Evolutionary conservation across 2,113 vertebrate species (phyloP).

Genomic region (Mesocricetus auratus): DNA sequence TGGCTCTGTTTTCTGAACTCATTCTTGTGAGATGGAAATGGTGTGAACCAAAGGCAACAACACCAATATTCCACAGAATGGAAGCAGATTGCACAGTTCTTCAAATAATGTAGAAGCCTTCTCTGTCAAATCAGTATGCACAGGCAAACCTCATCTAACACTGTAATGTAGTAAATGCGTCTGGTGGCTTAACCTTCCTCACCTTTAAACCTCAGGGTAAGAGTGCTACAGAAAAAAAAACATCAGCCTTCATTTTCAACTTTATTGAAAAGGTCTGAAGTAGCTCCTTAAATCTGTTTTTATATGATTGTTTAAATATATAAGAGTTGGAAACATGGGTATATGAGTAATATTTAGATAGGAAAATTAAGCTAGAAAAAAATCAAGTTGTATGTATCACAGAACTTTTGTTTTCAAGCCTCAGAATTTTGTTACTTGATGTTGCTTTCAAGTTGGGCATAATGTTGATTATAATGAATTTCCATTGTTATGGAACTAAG

Average conservation of each 20-base stretch:
- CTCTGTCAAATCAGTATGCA: not conserved
- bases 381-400: slow-evolving; percentile 71
- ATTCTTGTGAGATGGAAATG: not conserved
- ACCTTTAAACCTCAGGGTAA: slow-evolving; percentile 15
- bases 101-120: not conserved
- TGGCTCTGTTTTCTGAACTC: slow-evolving; percentile 21
- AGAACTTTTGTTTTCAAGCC: slow-evolving; percentile 43
- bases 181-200: not conserved
- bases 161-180: not conserved
- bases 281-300: slow-evolving; percentile 70
- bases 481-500: slow-evolving; percentile 49
- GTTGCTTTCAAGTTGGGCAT: slow-evolving; percentile 61
- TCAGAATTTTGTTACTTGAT: slow-evolving; percentile 43
- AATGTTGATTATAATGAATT: slow-evolving; percentile 66
- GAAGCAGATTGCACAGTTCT: slow-evolving; percentile 7
- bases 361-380: slow-evolving; percentile 74
- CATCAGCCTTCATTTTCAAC: slow-evolving; percentile 23
- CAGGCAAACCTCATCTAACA: slow-evolving; percentile 1
- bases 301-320: slow-evolving; percentile 72
- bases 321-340: slow-evolving; percentile 74
- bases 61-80: not conserved
- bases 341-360: slow-evolving; percentile 74
- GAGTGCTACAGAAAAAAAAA: slow-evolving; percentile 20
- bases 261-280: slow-evolving; percentile 66
- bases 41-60: slow-evolving; percentile 4